These are phyloP conservation scores for Danaus chrysippus DNA, from an alignment of 2,888 invertebrate genomes.

Conservation along the genomic window DNA sequence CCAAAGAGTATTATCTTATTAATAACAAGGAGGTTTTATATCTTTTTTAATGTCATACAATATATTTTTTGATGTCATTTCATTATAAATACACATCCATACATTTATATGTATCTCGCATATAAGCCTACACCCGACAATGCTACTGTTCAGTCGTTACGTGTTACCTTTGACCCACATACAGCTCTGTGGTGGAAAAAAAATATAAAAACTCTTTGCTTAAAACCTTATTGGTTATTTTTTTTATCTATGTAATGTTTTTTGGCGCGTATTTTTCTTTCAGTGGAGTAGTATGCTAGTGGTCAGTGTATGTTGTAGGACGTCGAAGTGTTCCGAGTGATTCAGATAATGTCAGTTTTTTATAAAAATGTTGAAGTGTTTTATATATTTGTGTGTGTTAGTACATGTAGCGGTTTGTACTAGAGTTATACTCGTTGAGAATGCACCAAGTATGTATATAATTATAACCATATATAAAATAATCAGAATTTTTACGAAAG, in stretches of 20 bases:
- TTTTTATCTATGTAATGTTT: not conserved
- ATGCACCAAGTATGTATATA: constrained; percentile 68
- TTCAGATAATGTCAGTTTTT: constrained; percentile 36
- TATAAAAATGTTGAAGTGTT: constrained; percentile 62
- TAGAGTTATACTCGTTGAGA: constrained; percentile 69
- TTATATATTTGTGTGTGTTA: constrained; percentile 50
- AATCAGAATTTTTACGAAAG: no score
- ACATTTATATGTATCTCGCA: constrained; percentile 59
- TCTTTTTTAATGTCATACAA: not conserved
- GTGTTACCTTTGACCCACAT: constrained; percentile 65
- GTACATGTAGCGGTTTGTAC: constrained; percentile 51
- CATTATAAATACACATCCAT: constrained; percentile 45
- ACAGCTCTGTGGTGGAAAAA: constrained; percentile 28
- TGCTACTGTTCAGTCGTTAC: constrained; percentile 67
- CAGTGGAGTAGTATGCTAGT: not conserved
- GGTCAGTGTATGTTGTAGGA: not conserved
- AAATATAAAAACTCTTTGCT: constrained; percentile 14
- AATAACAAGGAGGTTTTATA: no score
- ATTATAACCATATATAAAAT: constrained; percentile 1
- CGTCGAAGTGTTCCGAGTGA: constrained; percentile 12
- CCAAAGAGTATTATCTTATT: no score
- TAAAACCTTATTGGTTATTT: not conserved
- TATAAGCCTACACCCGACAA: constrained; percentile 73
- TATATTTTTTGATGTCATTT: not conserved
- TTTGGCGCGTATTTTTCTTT: not conserved